Conservation (phyloP, 2,797 vertebrate species). For the Amblyopsis hoosieri region DNA sequence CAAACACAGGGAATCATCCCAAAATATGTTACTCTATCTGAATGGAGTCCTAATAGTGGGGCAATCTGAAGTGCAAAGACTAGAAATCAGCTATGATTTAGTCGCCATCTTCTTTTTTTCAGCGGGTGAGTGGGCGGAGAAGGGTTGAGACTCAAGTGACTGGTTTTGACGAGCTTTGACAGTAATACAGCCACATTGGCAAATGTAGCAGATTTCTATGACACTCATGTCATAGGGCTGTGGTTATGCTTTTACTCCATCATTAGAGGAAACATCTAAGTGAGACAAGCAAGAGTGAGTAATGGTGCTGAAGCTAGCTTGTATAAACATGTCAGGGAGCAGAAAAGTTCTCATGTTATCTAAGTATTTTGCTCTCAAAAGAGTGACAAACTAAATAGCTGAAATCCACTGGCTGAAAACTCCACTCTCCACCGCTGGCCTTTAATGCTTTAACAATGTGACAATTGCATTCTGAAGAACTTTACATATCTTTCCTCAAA, state of each 20-base stretch:
- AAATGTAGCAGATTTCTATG: conserved; percentile 75
- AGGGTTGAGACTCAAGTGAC: conserved; percentile 66
- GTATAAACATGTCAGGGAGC: conserved; percentile 75
- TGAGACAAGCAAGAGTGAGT: conserved; percentile 73
- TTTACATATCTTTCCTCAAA: conserved; percentile 63
- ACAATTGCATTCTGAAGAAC: conserved; percentile 65
- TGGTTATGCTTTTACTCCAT: conserved; percentile 72
- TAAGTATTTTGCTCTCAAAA: conserved; percentile 67
- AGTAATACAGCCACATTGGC: conserved; percentile 76
- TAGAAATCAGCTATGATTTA: conserved; percentile 65
- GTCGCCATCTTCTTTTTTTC: conserved; percentile 46
- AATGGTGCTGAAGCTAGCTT: conserved; percentile 73
- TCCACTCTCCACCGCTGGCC: conserved; percentile 52
- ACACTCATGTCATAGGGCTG: conserved; percentile 72
- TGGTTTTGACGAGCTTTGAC: conserved; percentile 75
- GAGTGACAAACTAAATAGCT: conserved; percentile 77
- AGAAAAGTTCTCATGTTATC: conserved; percentile 75
- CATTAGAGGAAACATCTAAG: conserved; percentile 75
- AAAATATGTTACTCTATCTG: conserved; percentile 59
- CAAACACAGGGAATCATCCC: conserved; percentile 62
- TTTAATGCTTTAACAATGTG: conserved; percentile 66
- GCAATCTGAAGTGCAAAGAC: conserved; percentile 56
- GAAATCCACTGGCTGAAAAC: conserved; percentile 69
- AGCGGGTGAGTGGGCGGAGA: conserved; percentile 61
- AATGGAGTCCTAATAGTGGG: conserved; percentile 56